phyloP scores from a whole-genome alignment of 35 echinoderm and acorn worm species.

The Ptychodera flava region DNA sequence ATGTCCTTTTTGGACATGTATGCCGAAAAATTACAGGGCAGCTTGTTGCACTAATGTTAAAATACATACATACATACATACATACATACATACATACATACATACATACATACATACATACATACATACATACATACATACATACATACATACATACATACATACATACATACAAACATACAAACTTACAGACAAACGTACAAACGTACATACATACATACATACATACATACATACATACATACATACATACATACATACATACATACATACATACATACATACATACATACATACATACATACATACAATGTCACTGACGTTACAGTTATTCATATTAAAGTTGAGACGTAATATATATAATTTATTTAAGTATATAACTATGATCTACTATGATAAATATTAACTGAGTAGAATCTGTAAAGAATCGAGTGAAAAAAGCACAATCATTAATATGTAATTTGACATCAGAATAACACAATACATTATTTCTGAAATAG shows the following conservation, averaged over 20 bases:
- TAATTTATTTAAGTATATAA: neutral
- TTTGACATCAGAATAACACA: neutral
- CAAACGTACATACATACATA: neutral
- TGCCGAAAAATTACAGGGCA: too few species aligned
- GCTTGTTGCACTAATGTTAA: too few species aligned
- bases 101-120: neutral
- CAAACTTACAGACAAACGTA: neutral
- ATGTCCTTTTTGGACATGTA: too few species aligned
- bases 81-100: neutral
- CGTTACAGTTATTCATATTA: neutral
- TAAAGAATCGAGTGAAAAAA: too few species aligned
- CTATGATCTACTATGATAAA: neutral
- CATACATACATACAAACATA: neutral
- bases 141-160: neutral
- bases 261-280: neutral
- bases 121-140: neutral
- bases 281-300: neutral
- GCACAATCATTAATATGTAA: neutral
- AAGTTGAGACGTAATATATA: neutral
- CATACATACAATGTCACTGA: neutral
- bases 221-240: neutral
- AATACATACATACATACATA: neutral
- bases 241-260: slow-evolving; percentile 2
- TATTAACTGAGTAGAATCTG: neutral
- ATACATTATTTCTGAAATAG: too few species aligned